These are phyloP conservation scores for Ephialtes manifestator DNA, from an alignment of 2,888 invertebrate species.

Conservation along the genomic window DNA sequence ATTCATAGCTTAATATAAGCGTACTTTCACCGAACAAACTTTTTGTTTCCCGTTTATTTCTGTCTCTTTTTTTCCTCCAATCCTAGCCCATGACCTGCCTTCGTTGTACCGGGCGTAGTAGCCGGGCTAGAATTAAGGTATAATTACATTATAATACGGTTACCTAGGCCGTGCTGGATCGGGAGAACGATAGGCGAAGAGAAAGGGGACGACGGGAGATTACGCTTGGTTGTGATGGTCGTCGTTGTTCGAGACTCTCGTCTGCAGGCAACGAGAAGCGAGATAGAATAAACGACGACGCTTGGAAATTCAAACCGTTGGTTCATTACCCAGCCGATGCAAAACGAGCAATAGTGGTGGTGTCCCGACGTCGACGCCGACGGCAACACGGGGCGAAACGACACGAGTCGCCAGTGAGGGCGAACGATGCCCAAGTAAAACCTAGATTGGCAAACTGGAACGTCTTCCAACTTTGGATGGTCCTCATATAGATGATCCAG, in stretches of 20 bases:
- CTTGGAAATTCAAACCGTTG: conserved; percentile 70
- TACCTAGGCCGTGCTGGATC: conserved; percentile 61
- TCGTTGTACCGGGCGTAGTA: conserved; percentile 2
- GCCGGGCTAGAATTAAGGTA: conserved; percentile 74
- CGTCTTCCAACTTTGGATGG: conserved; percentile 12
- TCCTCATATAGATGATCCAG: neutral
- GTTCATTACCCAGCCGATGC: conserved; percentile 67
- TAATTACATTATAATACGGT: conserved; percentile 75
- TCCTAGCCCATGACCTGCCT: conserved; percentile 51
- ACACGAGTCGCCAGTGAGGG: neutral
- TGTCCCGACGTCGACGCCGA: conserved; percentile 44
- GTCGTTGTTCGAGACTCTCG: conserved; percentile 26
- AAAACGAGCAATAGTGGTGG: conserved; percentile 44
- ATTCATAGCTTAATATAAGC: neutral
- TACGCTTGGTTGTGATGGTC: conserved; percentile 21
- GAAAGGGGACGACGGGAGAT: conserved; percentile 29
- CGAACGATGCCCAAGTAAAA: conserved; percentile 20
- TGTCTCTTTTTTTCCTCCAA: conserved; percentile 51
- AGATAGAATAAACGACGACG: conserved; percentile 44
- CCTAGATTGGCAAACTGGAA: conserved; percentile 5
- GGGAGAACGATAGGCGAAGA: conserved; percentile 35
- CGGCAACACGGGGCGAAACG: conserved; percentile 10
- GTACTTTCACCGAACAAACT: neutral
- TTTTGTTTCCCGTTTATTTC: conserved; percentile 13
- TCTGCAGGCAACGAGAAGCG: conserved; percentile 17